These are phyloP conservation scores for Elephas maximus DNA, from an alignment of 2,113 vertebrate species.

Conservation along the genomic window DNA sequence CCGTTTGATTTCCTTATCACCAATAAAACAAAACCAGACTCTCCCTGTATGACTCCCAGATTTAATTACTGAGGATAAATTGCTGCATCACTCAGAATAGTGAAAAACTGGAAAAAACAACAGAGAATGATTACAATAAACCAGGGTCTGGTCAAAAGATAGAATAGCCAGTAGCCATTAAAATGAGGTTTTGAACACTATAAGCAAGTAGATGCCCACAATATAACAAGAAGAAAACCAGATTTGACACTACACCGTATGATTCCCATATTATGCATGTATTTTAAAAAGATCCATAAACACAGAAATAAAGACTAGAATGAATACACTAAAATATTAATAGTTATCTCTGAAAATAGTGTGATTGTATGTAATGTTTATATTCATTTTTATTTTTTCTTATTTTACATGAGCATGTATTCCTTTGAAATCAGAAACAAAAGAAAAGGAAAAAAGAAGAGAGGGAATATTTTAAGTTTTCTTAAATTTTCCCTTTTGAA, in stretches of 20 bases:
- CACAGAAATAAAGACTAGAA: background rate
- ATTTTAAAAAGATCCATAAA: constrained; percentile 30
- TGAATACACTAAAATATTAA: background rate
- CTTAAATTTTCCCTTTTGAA: background rate
- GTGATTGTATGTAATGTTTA: background rate
- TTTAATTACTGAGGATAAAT: constrained; percentile 55
- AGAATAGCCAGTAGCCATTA: background rate
- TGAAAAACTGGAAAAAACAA: constrained; percentile 44
- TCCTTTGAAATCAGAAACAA: constrained; percentile 42
- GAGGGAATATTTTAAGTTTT: background rate
- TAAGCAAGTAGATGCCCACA: background rate
- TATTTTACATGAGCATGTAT: background rate
- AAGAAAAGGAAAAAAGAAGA: background rate
- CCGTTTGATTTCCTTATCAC: background rate
- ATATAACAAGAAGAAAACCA: background rate
- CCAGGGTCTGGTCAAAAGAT: constrained; percentile 13
- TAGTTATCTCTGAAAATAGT: background rate
- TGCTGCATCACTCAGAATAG: constrained; percentile 21
- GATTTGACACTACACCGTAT: background rate
- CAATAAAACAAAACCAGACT: background rate
- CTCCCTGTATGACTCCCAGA: background rate
- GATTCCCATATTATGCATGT: background rate
- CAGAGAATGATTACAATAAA: constrained; percentile 27
- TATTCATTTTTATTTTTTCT: background rate
- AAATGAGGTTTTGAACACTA: constrained; percentile 1